Evolutionary conservation across 30 jellyfish, hydroid and myxozoan species (phyloP).

Genomic region (Hydra vulgaris): DNA sequence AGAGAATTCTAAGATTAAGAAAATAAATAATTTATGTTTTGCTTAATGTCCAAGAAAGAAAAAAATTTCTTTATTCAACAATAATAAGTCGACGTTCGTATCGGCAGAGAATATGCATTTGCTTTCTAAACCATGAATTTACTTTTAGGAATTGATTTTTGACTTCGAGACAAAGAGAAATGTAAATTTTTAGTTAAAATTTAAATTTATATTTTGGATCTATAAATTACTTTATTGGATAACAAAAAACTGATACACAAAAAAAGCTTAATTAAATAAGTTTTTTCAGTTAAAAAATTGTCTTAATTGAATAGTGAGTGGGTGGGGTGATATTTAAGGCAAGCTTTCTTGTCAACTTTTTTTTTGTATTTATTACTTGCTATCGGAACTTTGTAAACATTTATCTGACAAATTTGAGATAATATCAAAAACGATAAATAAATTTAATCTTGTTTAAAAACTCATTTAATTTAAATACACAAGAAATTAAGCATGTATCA

Average conservation of each 20-base stretch:
- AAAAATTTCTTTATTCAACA: not conserved
- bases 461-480: too few relatives aligned
- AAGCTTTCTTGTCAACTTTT: not conserved
- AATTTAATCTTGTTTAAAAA: too few relatives aligned
- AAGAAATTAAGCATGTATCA: too few relatives aligned
- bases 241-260: too few relatives aligned
- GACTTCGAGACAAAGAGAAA: not conserved
- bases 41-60: not conserved
- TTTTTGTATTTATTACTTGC: not conserved
- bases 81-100: not conserved
- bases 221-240: too few relatives aligned
- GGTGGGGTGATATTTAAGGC: too few relatives aligned
- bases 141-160: not conserved
- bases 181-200: too few relatives aligned
- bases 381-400: not conserved
- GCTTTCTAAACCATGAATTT: not conserved
- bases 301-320: too few relatives aligned
- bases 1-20: not conserved
- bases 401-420: not conserved
- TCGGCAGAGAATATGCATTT: not conserved
- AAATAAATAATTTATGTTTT: not conserved
- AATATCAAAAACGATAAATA: not conserved
- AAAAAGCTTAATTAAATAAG: too few relatives aligned
- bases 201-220: too few relatives aligned
- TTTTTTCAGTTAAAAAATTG: too few relatives aligned